Conservation (phyloP, 2,888 invertebrate genomes). For the Himalopsyche tibetana region DNA sequence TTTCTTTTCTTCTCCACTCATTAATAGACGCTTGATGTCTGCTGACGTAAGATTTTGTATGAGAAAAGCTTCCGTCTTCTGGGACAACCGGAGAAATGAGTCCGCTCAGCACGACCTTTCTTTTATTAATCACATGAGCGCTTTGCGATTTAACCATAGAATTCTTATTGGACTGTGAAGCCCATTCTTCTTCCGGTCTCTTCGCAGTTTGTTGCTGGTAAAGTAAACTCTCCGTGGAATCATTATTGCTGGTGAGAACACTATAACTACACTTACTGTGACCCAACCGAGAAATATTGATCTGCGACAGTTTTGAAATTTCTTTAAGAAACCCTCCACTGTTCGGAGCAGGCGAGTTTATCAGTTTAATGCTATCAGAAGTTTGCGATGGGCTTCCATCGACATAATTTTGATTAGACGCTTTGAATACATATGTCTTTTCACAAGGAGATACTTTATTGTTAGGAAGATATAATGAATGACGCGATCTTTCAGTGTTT, state of each 20-base stretch:
- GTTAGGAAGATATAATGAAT: constrained; percentile 71
- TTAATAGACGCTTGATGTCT: constrained; percentile 69
- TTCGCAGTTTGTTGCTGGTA: constrained; percentile 69
- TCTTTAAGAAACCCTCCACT: constrained; percentile 78
- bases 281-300: constrained; percentile 81
- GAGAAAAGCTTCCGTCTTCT: constrained; percentile 63
- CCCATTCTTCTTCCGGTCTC: constrained; percentile 67
- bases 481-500: constrained; percentile 68
- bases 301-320: constrained; percentile 83
- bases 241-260: constrained; percentile 80
- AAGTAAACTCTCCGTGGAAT: constrained; percentile 82
- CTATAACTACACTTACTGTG: constrained; percentile 83
- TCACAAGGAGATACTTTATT: constrained; percentile 73
- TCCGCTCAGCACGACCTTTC: constrained; percentile 67
- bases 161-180: constrained; percentile 68
- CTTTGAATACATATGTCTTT: constrained; percentile 73
- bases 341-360: constrained; percentile 68
- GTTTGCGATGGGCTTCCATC: constrained; percentile 69
- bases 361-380: constrained; percentile 62
- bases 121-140: constrained; percentile 77
- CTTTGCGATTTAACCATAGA: constrained; percentile 78
- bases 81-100: constrained; percentile 70
- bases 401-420: constrained; percentile 72
- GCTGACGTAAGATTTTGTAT: constrained; percentile 63
- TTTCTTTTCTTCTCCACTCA: constrained; percentile 71